Evolutionary conservation across 2,888 invertebrate genomes (phyloP), one percentile per base, ranked within the genome.

Genomic region (Stenotaenia linearis): DNA sequence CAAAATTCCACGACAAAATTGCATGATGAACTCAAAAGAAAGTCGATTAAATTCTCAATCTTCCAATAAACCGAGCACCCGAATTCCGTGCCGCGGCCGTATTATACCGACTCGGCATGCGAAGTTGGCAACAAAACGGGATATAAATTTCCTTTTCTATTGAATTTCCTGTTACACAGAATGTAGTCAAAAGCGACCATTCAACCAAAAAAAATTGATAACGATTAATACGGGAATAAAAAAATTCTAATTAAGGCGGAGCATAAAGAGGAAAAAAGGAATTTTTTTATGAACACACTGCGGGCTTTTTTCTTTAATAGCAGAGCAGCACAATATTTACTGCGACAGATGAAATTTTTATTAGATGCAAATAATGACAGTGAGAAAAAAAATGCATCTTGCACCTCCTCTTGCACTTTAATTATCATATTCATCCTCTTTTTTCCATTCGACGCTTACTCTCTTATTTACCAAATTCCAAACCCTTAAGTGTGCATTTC

Each of bases 331-430:
- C 69, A 69, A 69, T 69, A 69, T 69, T 69, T 69, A 69, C 69
- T 69, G 69, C 69, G 69, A 69, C 69, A 69, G 69, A 69, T 69
- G 69, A 69, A 25, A 69, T 69, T 69, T 69, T 69, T 69, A 69
- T 69, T 69, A n/a, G 69, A 69, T 69, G 69, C 69, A 69, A 69
- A 69, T 69, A 69, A 69, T 69, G 69, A 69, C 69, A 69, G 69
- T 1, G 69, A 28, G 28, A 23, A 23, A 56, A 18, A 56, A 28
- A 69, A 23, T 28, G 28, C 69, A 69, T 69, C 69, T 69, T 69
- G 28, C 69, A 69, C 69, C 28, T 69, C 25, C 69, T 28, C 25
- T 10, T 28, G 23, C 69, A 69, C 50, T 69, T 69, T 69, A 69
- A 69, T 69, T 69, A 69, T 28, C 10, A 69, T 69, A 28, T 23